Evolutionary conservation across 2,888 invertebrate species (phyloP).

Genomic region (Eulithis testata): DNA sequence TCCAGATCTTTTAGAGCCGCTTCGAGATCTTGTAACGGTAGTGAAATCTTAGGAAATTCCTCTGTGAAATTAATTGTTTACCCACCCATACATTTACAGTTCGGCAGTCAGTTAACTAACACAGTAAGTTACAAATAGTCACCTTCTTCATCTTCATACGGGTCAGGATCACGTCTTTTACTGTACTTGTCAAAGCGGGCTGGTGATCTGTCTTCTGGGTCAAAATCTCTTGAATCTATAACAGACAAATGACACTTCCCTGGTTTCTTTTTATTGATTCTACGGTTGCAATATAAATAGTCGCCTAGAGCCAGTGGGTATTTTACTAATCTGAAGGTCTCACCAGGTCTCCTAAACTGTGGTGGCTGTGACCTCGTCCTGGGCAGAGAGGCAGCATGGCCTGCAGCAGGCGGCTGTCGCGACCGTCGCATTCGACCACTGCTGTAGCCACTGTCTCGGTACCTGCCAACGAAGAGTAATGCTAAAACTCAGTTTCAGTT

Average conservation of each 20-base stretch:
- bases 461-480: too few species aligned
- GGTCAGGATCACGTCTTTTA: constrained; percentile 48
- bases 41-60: constrained; percentile 75
- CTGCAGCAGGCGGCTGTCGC: constrained; percentile 39
- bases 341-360: constrained; percentile 48
- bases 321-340: not conserved
- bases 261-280: not conserved
- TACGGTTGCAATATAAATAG: not conserved
- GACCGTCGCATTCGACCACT: constrained; percentile 60
- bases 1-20: constrained; percentile 74
- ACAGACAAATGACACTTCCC: constrained; percentile 11
- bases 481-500: too few species aligned
- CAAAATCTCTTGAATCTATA: constrained; percentile 57
- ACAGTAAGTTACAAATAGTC: constrained; percentile 5
- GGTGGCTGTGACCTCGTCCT: constrained; percentile 68
- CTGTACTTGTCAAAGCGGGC: constrained; percentile 34
- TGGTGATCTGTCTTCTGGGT: constrained; percentile 40
- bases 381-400: constrained; percentile 45
- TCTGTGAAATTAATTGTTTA: constrained; percentile 47
- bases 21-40: constrained; percentile 76
- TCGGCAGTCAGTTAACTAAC: not conserved
- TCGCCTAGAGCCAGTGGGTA: not conserved
- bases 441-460: constrained; percentile 77
- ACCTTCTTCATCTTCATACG: constrained; percentile 65
- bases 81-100: not conserved